These are phyloP conservation scores for Arothron firmamentum DNA, from an alignment of 2,113 vertebrate genomes.

Conservation along the genomic window DNA sequence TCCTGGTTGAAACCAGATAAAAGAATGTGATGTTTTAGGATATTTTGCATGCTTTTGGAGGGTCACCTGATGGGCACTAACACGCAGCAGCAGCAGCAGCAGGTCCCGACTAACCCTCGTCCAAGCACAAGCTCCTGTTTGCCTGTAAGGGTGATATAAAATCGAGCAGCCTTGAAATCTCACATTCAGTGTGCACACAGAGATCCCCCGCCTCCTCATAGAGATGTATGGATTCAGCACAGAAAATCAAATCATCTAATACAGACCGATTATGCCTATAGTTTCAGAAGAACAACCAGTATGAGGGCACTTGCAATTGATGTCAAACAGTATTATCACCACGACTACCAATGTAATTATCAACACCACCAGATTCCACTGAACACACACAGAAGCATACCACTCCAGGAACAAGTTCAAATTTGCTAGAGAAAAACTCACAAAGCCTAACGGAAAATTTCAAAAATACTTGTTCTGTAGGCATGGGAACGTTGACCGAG, in stretches of 20 bases:
- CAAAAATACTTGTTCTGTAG: conserved; percentile 21
- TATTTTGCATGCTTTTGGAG: no score
- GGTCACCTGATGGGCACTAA: conserved; percentile 11
- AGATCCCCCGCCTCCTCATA: conserved; percentile 45
- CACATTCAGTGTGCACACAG: conserved; percentile 69
- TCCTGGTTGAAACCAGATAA: no score
- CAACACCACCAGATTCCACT: conserved; percentile 67
- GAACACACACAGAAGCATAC: conserved; percentile 71
- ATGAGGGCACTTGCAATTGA: conserved; percentile 76
- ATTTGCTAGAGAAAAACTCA: conserved; percentile 52
- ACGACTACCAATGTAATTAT: conserved; percentile 69
- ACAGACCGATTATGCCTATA: conserved; percentile 63
- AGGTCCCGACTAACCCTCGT: conserved; percentile 31
- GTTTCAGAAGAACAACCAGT: conserved; percentile 66
- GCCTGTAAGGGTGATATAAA: conserved; percentile 20
- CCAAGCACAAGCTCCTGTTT: conserved; percentile 22
- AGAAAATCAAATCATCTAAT: conserved; percentile 56
- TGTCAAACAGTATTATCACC: conserved; percentile 66
- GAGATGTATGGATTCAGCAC: conserved; percentile 58
- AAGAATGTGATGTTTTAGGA: no score
- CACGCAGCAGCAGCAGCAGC: conserved; percentile 54
- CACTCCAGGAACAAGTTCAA: conserved; percentile 27
- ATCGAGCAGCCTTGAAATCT: conserved; percentile 35
- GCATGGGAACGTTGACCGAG: conserved; percentile 36
- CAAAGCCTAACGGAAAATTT: neutral